A percentile compares a stretch with the other conserved stretches of the same genome.
These are phyloP conservation scores for Propithecus deckenii DNA, from an alignment of 2,797 vertebrate genomes.

Conservation along the genomic window DNA sequence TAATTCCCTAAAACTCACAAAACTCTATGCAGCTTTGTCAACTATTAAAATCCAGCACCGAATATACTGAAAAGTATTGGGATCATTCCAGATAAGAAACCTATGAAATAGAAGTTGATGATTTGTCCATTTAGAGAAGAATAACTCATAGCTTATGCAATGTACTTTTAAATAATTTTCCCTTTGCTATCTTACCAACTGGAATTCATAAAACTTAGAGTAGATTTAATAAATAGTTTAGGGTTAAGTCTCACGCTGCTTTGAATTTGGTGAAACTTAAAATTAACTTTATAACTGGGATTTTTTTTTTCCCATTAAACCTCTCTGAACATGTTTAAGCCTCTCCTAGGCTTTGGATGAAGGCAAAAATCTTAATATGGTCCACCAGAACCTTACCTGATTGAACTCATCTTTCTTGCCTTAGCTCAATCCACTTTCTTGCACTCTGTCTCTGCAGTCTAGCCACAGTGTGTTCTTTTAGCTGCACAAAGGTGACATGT, in stretches of 20 bases:
- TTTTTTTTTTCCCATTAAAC: background rate
- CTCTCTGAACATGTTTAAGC: slow-evolving; percentile 1
- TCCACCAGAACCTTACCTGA: background rate
- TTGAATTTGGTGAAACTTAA: slow-evolving; percentile 9
- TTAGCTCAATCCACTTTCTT: background rate
- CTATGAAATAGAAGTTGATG: slow-evolving; percentile 25
- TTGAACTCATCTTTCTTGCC: background rate
- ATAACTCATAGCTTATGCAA: slow-evolving; percentile 25
- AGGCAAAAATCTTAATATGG: background rate
- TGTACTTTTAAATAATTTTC: slow-evolving; percentile 41
- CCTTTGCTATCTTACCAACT: slow-evolving; percentile 46
- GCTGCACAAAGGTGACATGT: background rate
- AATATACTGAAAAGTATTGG: background rate
- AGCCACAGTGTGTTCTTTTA: background rate
- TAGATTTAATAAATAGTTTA: slow-evolving; percentile 35
- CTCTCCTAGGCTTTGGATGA: background rate
- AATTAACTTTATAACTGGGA: slow-evolving; percentile 32
- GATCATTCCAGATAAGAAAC: slow-evolving; percentile 45
- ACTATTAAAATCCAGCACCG: background rate
- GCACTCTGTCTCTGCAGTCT: background rate
- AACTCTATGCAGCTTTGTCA: background rate
- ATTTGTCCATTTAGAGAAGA: slow-evolving; percentile 29
- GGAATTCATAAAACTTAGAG: slow-evolving; percentile 42
- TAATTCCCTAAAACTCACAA: background rate
- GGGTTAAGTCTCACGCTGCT: background rate